Percentiles rank a stretch among this genome's conserved stretches.
Conservation (phyloP, 2,888 invertebrate genomes). For the Cerceris ruficornis region DNA sequence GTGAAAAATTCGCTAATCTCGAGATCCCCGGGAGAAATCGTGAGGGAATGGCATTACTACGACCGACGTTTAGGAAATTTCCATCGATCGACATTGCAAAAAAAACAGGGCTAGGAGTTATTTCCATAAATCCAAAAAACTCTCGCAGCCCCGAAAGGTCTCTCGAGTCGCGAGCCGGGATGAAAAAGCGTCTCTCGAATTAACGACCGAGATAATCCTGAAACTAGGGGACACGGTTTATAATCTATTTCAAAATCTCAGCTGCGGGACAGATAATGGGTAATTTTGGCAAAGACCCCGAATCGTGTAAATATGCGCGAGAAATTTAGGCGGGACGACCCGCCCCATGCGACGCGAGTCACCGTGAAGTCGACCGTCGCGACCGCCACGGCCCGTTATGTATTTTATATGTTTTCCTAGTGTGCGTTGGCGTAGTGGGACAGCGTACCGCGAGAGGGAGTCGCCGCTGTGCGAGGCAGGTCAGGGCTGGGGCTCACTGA, state of each 20-base stretch:
- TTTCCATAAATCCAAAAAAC: too few species aligned
- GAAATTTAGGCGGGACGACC: slow-evolving; percentile 32
- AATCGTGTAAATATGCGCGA: slow-evolving; percentile 45
- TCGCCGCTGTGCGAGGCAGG: slow-evolving; percentile 67
- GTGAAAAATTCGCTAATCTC: not conserved
- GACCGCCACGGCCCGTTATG: slow-evolving; percentile 6
- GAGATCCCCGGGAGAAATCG: not conserved
- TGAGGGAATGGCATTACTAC: not conserved
- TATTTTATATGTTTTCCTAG: not conserved
- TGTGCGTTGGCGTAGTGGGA: slow-evolving; percentile 39
- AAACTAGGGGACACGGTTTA: not conserved
- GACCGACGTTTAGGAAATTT: not conserved
- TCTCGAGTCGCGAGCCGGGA: too few species aligned
- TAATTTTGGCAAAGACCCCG: slow-evolving; percentile 41
- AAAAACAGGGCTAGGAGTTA: too few species aligned
- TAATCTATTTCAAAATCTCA: slow-evolving; percentile 3
- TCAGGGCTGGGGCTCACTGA: slow-evolving; percentile 74
- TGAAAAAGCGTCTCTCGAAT: too few species aligned
- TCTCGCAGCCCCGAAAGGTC: too few species aligned
- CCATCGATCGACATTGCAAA: not conserved
- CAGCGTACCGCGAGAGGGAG: slow-evolving; percentile 61
- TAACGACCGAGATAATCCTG: not conserved
- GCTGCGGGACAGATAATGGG: slow-evolving; percentile 12
- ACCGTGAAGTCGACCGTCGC: too few species aligned
- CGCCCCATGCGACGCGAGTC: slow-evolving; percentile 14